phyloP scores from a whole-genome alignment of 2,113 vertebrate species.

The Chamaea fasciata region DNA sequence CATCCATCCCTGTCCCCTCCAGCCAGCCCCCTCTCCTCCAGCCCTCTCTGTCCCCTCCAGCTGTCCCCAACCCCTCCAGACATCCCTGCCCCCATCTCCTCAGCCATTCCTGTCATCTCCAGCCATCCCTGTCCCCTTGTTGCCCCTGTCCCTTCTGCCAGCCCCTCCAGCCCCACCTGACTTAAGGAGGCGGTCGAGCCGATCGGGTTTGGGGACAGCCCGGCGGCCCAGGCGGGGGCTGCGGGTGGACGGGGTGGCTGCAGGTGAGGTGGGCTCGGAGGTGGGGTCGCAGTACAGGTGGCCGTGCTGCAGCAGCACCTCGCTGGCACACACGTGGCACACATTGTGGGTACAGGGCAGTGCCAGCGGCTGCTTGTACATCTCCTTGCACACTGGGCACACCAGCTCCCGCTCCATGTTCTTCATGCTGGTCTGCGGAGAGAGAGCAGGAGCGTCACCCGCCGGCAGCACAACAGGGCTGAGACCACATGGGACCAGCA shows the following conservation, averaged over 20 bases:
- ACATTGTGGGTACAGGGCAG: slow-evolving; percentile 92
- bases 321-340: slow-evolving; percentile 90
- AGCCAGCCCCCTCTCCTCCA: neutral
- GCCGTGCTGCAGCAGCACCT: slow-evolving; percentile 89
- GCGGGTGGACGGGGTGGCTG: slow-evolving; percentile 85
- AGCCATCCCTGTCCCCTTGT: too few species aligned
- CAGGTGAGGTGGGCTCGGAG: slow-evolving; percentile 88
- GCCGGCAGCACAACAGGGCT: rapidly evolving
- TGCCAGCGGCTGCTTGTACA: slow-evolving; percentile 92
- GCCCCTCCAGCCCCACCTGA: slow-evolving; percentile 65
- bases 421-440: slow-evolving; percentile 91
- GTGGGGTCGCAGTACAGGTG: slow-evolving; percentile 83
- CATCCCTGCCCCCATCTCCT: neutral
- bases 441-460: neutral
- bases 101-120: neutral
- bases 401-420: slow-evolving; percentile 92
- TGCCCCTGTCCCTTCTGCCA: rapidly evolving
- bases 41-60: neutral
- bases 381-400: slow-evolving; percentile 92
- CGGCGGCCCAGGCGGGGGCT: slow-evolving; percentile 86
- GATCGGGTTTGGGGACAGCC: slow-evolving; percentile 83
- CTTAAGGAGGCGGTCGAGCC: slow-evolving; percentile 86
- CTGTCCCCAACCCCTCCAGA: neutral
- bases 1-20: neutral
- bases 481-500: neutral